Evolutionary conservation across 2,113 vertebrate genomes (phyloP), one percentile per base, ranked within the genome.

Genomic region (Probosciger aterrimus): DNA sequence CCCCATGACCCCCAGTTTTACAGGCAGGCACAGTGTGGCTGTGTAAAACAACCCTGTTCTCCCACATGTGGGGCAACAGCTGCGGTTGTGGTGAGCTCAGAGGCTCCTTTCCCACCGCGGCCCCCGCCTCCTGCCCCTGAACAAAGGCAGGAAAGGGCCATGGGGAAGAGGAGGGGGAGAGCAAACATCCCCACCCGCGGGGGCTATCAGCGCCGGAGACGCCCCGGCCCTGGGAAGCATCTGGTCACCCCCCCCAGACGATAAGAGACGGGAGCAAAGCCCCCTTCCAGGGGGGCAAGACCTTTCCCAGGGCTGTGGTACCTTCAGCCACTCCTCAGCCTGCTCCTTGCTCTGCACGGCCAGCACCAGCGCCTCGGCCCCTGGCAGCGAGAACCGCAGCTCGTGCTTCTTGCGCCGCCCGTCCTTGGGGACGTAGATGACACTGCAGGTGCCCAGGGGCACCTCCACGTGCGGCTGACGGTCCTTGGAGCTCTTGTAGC

Each of bases 401-500:
- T 99, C 99, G 0, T 99, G 99, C 88, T 99, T 99, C 96, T 99
- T 99, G 78, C 98, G 99, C 23, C 99, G 98, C 84, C 99, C 98
- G 2, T 99, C 99, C 96, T 99, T 99, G 49, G 99, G 98, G 74
- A 99, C 97, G 0, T 99, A 99, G 95, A 98, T 98, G 93, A 99
- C 99, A 0, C 95, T 99, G 95, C 99, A 99, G 71, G 97, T 91
- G n/a, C 97, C 96, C 89, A 99, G 97, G 0, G 98, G 97, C 88
- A 99, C 98, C 90, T 99, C 99, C 59, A 99, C 88, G 14, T 99
- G 98, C 0, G 99, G 99, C 73, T 98, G 98, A 59, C 96, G 98
- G 96, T 99, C 99, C 97, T 99, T 99, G 96, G 99, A 99, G 97
- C 98, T 99, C 97, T 99, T 99, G 95, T 98, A 99, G 95, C 99